These are phyloP conservation scores for Hypsibius dujardini DNA, from an alignment of 1,140 invertebrate species.

Conservation along the genomic window DNA sequence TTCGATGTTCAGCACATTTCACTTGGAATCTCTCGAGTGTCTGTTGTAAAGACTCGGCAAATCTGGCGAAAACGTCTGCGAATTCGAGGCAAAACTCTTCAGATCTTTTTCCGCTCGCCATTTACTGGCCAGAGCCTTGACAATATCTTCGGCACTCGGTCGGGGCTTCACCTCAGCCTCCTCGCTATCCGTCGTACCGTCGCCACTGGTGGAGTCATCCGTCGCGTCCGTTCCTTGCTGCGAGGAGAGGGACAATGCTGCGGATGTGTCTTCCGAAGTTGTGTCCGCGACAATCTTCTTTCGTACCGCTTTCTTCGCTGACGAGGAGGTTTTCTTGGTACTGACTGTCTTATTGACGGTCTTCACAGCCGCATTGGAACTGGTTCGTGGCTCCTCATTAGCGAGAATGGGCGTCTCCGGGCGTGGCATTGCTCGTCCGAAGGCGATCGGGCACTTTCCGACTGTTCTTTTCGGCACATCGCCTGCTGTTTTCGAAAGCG, in stretches of 20 bases:
- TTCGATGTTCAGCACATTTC: too few relatives aligned
- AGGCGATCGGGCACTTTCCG: not conserved
- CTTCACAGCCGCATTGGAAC: too few relatives aligned
- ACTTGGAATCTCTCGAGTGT: not conserved
- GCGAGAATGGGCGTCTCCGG: not conserved
- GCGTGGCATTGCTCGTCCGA: not conserved
- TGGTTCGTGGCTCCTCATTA: too few relatives aligned
- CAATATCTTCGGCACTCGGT: not conserved
- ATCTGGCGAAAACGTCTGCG: not conserved
- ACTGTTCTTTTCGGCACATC: not conserved
- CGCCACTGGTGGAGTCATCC: not conserved
- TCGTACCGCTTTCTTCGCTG: too few relatives aligned
- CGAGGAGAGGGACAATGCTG: not conserved
- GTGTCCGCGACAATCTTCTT: not conserved
- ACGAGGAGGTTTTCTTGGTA: too few relatives aligned
- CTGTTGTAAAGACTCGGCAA: not conserved
- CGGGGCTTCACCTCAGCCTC: not conserved
- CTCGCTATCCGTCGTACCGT: not conserved
- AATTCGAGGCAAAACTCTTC: conserved; percentile 1
- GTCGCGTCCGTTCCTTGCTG: not conserved
- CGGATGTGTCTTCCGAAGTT: not conserved
- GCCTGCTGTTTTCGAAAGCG: not conserved
- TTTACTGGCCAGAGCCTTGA: not conserved
- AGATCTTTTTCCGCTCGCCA: not conserved
- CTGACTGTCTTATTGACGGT: too few relatives aligned